Evolutionary conservation across 2,888 invertebrate species (phyloP), one percentile per base, ranked within the genome.

Genomic region (Leuctra nigra): DNA sequence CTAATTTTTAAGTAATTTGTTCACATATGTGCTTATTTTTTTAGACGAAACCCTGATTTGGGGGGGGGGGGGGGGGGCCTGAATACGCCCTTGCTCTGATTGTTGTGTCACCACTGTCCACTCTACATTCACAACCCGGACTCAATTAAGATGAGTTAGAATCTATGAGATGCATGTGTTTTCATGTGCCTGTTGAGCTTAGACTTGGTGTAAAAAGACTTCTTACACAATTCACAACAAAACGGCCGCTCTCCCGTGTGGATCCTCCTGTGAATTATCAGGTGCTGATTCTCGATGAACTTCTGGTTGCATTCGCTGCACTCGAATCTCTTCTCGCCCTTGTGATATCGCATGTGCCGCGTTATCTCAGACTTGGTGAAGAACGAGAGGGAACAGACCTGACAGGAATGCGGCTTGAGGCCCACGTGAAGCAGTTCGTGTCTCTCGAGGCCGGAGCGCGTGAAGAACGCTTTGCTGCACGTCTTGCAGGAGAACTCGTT

Each of bases 161-260:
- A n/a, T n/a, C n/a, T n/a, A n/a, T n/a, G n/a, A n/a, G 29, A 7
- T 29, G 29, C 29, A 29, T 29, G 29, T 7, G 29, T 29, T 11
- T 11, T 67, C 14, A 63, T 48, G 47, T 71, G 72, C 44, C 69
- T 65, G 11, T 64, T 64, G 14, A 72, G 61, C 59, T 72, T 71
- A 14, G 67, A 66, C 55, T 66, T 68, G 0, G 70, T 65, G 25
- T 68, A 66, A 55, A 71, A 72, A 2, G 65, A 65, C 60, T 71
- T 71, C 2, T 61, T 60, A 55, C 70, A 71, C 11, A 67, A 55
- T 2, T 62, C 59, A 57, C 72, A 72, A 9, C 63, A 56, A 54
- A 66, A 70, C 1, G 71, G 70, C 54, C 65, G 65, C 54, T 68
- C 68, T 1, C 70, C 70, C 0, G 69, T 68, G 38, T 72, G 72